Percentiles rank a stretch among this genome's conserved stretches.
Conservation (phyloP, 2,797 vertebrate genomes). For the Podargus strigoides region DNA sequence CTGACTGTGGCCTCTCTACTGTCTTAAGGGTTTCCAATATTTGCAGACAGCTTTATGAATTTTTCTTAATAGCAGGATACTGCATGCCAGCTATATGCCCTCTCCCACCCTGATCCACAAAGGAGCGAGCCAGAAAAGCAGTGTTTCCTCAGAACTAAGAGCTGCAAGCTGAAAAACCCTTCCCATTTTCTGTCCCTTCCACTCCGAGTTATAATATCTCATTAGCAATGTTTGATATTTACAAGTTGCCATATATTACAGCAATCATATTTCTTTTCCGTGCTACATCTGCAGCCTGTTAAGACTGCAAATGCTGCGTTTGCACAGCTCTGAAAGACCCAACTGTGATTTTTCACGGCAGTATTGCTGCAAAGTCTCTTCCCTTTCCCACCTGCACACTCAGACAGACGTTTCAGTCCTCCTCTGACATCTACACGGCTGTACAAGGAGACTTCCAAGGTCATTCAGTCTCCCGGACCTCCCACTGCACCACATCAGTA, state of each 20-base stretch:
- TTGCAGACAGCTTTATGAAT: neutral
- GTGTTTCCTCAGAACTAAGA: neutral
- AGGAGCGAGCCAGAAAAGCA: neutral
- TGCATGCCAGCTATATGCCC: neutral
- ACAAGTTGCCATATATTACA: conserved; percentile 12
- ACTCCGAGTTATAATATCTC: neutral
- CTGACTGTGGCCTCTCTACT: neutral
- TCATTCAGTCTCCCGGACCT: neutral
- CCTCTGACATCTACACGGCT: neutral
- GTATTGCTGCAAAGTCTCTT: neutral
- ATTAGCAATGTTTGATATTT: conserved; percentile 3
- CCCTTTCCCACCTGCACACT: neutral
- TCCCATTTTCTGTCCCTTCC: neutral
- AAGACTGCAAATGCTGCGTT: neutral
- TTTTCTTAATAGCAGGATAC: neutral
- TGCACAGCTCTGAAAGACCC: conserved; percentile 8
- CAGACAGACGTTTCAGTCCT: neutral
- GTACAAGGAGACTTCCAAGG: neutral
- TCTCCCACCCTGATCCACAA: neutral
- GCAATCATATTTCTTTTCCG: neutral
- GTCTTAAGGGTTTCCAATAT: neutral
- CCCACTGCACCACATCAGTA: neutral
- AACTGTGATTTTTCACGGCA: neutral
- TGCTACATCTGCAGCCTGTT: conserved; percentile 10
- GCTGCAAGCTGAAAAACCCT: neutral